phyloP scores from a whole-genome alignment of 2,888 invertebrate species.

The Bombylius discolor region DNA sequence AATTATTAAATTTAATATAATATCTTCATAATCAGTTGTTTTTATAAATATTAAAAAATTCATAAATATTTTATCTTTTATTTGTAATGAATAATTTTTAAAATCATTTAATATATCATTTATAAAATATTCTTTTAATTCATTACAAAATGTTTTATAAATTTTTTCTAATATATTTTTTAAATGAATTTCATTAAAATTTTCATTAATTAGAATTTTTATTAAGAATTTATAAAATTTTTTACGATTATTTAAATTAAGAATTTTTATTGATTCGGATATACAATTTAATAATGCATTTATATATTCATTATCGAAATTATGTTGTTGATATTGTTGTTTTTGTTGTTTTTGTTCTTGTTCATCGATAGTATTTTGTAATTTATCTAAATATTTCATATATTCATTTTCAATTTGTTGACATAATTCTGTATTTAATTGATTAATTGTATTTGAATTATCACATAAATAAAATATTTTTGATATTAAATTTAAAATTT shows the following conservation, averaged over 20 bases:
- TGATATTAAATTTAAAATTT: background rate
- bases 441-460: constrained; percentile 1
- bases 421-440: constrained; percentile 6
- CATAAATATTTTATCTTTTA: background rate
- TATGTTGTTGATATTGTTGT: background rate
- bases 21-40: constrained; percentile 21
- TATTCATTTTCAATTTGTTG: constrained; percentile 7
- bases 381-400: background rate
- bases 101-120: background rate
- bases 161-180: constrained; percentile 38
- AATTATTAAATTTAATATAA: constrained; percentile 25
- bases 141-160: constrained; percentile 35
- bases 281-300: constrained; percentile 42
- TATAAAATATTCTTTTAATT: constrained; percentile 3
- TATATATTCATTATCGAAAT: constrained; percentile 34
- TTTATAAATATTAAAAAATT: constrained; percentile 2
- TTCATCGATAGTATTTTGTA: background rate
- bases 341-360: background rate
- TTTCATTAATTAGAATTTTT: constrained; percentile 36
- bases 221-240: constrained; percentile 42
- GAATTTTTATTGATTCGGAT: constrained; percentile 35
- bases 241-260: constrained; percentile 39
- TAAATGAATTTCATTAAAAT: constrained; percentile 14
- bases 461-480: constrained; percentile 1
- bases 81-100: background rate